Percentiles rank a stretch among this genome's conserved stretches.
Conservation (phyloP, 2,113 vertebrate genomes). For the Urocynchramus pylzowi region DNA sequence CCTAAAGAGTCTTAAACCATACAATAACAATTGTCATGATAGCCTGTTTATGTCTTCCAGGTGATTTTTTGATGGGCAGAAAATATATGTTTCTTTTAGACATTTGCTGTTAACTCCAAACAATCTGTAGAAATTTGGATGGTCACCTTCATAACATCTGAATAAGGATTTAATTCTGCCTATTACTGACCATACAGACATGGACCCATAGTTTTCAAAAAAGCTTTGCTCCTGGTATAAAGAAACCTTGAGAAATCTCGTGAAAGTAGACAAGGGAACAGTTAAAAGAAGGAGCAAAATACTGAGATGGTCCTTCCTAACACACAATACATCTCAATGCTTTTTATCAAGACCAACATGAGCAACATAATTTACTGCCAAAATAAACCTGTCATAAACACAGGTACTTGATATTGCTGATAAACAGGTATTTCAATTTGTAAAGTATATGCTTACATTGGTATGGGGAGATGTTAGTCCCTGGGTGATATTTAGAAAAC, state of each 20-base stretch:
- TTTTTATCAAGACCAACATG: background rate
- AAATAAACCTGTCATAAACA: background rate
- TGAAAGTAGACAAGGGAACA: background rate
- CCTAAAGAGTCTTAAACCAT: background rate
- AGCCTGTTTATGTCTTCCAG: slow-evolving; percentile 8
- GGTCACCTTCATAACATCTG: background rate
- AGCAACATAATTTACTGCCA: background rate
- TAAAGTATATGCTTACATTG: slow-evolving; percentile 6
- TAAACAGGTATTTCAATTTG: slow-evolving; percentile 23
- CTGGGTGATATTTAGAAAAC: background rate
- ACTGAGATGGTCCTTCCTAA: background rate
- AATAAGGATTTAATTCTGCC: background rate
- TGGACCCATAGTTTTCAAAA: background rate
- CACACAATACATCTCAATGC: no score
- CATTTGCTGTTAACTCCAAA: background rate
- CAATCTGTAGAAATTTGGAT: background rate
- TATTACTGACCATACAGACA: background rate
- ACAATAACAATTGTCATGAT: background rate
- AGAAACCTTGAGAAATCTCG: background rate
- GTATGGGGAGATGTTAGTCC: slow-evolving; percentile 29
- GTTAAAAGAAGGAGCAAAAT: background rate
- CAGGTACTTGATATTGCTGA: background rate
- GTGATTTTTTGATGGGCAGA: background rate
- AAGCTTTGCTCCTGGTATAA: background rate
- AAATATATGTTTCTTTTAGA: background rate